Evolutionary conservation across 2,888 invertebrate genomes (phyloP), one percentile per base, ranked within the genome.

Genomic region (Napeogenes inachia): DNA sequence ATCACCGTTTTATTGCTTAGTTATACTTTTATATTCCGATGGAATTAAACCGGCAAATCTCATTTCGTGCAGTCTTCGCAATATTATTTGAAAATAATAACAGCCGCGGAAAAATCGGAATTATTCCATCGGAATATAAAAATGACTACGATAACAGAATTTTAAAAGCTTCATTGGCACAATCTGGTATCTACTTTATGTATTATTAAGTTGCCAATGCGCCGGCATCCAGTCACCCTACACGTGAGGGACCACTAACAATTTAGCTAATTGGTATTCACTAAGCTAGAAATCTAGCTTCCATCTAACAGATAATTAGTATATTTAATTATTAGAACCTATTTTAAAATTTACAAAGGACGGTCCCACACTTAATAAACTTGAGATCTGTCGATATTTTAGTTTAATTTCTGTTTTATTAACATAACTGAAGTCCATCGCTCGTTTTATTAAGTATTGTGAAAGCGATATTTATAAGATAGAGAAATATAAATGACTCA

Each of bases 331-430:
- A 71, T 73, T 84, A 79, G 75, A 82, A 80, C 79, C 84, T 88
- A 87, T 84, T 82, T 82, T 82, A 82, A 70, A 82, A 80, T 82
- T 78, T 82, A 87, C 83, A 87, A 80, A 89, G 89, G 89, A 89
- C 89, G 89, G 89, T 89, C 89, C 89, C 89, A 86, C 86, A 85
- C 86, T 81, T 86, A 79, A 81, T 81, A 79, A 76, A 79, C 75
- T 79, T 89, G 89, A 90, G 89, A 90, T 89, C 89, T 67, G 67
- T 61, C 62, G 60, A 57, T 55, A 62, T 61, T 59, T 71, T 67
- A 62, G 78, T 77, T 79, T 69, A 78, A 81, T 82, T 84, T 84
- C 80, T 79, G 78, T 77, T 70, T 77, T 13, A 50, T 10, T 6
- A 42, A 8, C 8, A 84, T 85, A 85, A 85, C 84, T 81, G 79